Evolutionary conservation across 2,113 vertebrate species (phyloP), one percentile per base, ranked within the genome.

Genomic region (Cacatua alba): DNA sequence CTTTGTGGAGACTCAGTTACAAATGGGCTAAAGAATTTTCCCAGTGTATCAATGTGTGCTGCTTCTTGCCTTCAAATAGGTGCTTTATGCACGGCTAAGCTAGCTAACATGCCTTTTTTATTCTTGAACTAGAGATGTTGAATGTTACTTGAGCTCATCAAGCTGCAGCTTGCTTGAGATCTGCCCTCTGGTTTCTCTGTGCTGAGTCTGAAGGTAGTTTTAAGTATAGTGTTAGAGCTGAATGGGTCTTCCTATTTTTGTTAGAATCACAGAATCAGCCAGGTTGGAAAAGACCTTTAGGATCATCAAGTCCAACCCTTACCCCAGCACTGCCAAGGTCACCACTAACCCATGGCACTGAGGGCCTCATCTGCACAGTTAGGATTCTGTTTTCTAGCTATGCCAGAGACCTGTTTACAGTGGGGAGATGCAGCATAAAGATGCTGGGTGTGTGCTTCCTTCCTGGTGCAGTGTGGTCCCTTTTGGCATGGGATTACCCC

Each of bases 381-480:
- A 35, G 57, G 21, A 15, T 35, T 59, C 57, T 59, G 57, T 35
- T 35, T 59, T 35, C 33, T 59, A n/a, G 57, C 33, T 59, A 23
- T 35, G 59, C 39, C 19, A 14, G n/a, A 29, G 48, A 11, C 14
- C 4, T 15, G 7, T 15, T 53, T 55, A 28, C 24, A 15, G 23
- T 8, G 18, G 9, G 24, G 65, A 44, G 5, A 6, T 13, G n/a
- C 4, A 9, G 3, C 9, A 5, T 1, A 2, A 43, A 46, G 26
- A 5, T 2, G 1, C 7, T 7, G 19, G 33, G 4, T 1, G 15
- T 7, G 8, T 21, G 20, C 37, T 59, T 12, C 67, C 7, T 35
- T 12, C 46, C 55, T 33, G 62, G 17, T 14, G 29, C 11, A 7
- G 13, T 7, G 13, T 17, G 4, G 6, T 44, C 13, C 29, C 26